Evolutionary conservation across 2,797 vertebrate genomes (phyloP), one percentile per base, ranked within the genome.

Genomic region (Ctenosaura bakeri): DNA sequence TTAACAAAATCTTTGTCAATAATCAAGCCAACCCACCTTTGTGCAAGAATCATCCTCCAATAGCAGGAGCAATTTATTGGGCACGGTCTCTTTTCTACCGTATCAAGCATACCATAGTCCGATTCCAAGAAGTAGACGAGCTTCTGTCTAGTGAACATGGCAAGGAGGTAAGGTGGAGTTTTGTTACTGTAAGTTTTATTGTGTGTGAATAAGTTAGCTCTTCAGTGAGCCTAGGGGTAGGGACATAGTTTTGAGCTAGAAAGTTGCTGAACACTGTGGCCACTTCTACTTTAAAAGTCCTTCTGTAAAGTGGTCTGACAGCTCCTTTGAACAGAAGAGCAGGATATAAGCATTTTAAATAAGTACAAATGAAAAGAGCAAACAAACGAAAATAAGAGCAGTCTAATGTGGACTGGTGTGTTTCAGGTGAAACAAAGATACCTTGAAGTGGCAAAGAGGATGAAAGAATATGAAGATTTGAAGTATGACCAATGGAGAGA

Each of bases 21-120:
- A 95, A 98, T 82, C 96, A 97, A 5, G 95, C 98, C 56, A 96
- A 97, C 77, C 99, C 98, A 0, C 98, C 98, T 0, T 88, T 98
- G 54, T 97, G 93, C 93, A 98, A 98, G 94, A 97, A 97, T 62
- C 98, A 99, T 73, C 98, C 99, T 76, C 98, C 98, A 0, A 95
- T 98, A 77, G 98, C 99, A 2, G 99, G 99, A 50, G 97, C 98
- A 22, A 98, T 99, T 90, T 96, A 95, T 91, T 99, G 99, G 99
- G 97, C 96, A 1, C 97, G 96, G 0, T 98, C 96, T 22, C 98
- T 99, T 66, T 97, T 98, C 91, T 50, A 92, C 20, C 95, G 96
- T n/a, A 98, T 99, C 79, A 98, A 98, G 87, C 95, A 94, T 85
- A 97, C 98, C 91, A 97, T 99, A 85, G 90, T 98, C 84, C 94